Evolutionary conservation across 2,797 vertebrate species (phyloP).

Genomic region (Liasis olivaceus): DNA sequence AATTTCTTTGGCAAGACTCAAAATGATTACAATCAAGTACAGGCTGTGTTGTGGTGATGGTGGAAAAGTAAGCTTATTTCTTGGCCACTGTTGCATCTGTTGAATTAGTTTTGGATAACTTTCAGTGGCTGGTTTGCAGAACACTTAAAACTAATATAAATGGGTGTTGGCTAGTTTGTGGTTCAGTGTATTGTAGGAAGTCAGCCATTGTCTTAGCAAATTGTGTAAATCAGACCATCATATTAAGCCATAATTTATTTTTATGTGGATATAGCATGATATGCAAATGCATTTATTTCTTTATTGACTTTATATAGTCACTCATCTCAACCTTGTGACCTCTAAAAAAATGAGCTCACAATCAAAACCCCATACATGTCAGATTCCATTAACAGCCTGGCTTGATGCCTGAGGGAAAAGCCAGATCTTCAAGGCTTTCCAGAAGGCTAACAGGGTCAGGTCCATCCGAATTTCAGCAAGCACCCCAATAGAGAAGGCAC

Average conservation of each 20-base stretch:
- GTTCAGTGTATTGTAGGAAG: neutral
- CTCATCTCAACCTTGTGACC: neutral
- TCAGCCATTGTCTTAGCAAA: neutral
- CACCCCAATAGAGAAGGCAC: neutral
- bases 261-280: neutral
- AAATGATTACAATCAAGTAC: neutral
- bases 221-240: neutral
- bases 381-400: neutral
- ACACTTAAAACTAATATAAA: neutral
- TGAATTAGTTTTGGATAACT: neutral
- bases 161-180: neutral
- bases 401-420: neutral
- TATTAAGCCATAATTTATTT: neutral
- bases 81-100: neutral
- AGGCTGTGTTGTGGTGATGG: neutral
- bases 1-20: neutral
- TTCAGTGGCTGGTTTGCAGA: neutral
- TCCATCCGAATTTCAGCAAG: neutral
- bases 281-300: neutral
- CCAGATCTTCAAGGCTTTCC: neutral
- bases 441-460: neutral
- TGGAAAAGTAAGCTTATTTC: neutral
- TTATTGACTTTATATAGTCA: neutral
- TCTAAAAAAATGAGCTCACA: neutral
- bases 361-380: neutral